Evolutionary conservation across 1,140 invertebrate genomes (phyloP).

Genomic region (Drosophila nebulosa): DNA sequence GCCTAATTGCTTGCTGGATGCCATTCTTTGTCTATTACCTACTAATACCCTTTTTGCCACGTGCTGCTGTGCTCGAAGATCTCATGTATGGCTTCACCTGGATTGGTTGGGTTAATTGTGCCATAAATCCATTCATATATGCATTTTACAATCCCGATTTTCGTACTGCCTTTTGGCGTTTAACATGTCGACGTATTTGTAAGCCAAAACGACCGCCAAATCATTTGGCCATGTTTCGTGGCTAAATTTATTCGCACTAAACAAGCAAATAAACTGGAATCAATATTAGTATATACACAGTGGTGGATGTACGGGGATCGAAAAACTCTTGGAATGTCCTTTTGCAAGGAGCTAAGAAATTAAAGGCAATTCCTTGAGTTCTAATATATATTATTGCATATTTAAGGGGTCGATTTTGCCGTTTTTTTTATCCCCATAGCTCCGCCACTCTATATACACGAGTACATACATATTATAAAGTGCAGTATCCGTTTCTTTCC

Average conservation of each 20-base stretch:
- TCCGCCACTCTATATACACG: neutral
- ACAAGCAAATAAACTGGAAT: neutral
- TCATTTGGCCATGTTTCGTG: slow-evolving; percentile 70
- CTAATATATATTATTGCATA: too few species aligned
- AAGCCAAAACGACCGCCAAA: slow-evolving; percentile 69
- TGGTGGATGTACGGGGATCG: too few species aligned
- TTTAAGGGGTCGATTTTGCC: too few species aligned
- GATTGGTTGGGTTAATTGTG: slow-evolving; percentile 96
- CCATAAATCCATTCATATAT: slow-evolving; percentile 93
- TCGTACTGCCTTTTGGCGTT: slow-evolving; percentile 90
- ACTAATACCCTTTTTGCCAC: slow-evolving; percentile 87
- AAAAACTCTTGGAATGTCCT: too few species aligned
- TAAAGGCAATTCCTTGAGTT: too few species aligned
- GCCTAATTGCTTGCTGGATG: slow-evolving; percentile 94
- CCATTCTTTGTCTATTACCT: slow-evolving; percentile 95
- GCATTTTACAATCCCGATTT: slow-evolving; percentile 91
- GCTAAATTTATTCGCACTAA: slow-evolving; percentile 29
- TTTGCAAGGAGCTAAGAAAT: too few species aligned
- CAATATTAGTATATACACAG: too few species aligned
- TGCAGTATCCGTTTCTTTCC: slow-evolving; percentile 11
- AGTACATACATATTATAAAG: slow-evolving; percentile 18
- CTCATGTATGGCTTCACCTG: slow-evolving; percentile 92
- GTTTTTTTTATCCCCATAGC: too few species aligned
- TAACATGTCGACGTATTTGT: slow-evolving; percentile 83
- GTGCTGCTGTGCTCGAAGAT: slow-evolving; percentile 83